These are phyloP conservation scores for Unio pictorum DNA, from an alignment of 2,888 invertebrate genomes.

Conservation along the genomic window DNA sequence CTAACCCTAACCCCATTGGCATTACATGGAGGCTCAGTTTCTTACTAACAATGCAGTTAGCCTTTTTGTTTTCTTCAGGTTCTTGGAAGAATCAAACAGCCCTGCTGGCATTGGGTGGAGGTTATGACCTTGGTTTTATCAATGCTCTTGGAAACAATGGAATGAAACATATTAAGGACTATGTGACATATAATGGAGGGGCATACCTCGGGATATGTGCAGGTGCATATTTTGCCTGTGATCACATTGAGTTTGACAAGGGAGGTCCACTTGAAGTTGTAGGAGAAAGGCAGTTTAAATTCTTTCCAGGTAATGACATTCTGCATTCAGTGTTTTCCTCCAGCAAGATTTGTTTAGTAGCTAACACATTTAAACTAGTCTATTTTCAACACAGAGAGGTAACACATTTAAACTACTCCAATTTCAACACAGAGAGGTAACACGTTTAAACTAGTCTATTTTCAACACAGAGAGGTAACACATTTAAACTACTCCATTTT, in stretches of 20 bases:
- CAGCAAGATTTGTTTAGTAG: no score
- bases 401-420: no score
- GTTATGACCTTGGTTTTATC: constrained; percentile 63
- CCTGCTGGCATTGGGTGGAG: constrained; percentile 62
- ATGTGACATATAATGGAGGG: constrained; percentile 58
- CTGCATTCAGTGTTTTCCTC: no score
- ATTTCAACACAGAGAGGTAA: no score
- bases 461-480: no score
- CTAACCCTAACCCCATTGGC: background rate
- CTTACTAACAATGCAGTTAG: background rate
- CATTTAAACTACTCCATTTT: no score
- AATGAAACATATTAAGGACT: constrained; percentile 43
- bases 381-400: no score
- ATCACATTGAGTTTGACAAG: constrained; percentile 64
- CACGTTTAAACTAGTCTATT: no score
- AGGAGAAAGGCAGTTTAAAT: constrained; percentile 58
- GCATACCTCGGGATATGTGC: constrained; percentile 65
- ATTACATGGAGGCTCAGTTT: constrained; percentile 1
- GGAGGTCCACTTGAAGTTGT: constrained; percentile 60
- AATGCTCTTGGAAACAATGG: constrained; percentile 50
- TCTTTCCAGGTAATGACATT: constrained; percentile 59
- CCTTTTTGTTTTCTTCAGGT: background rate
- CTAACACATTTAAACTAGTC: no score
- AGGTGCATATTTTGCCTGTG: constrained; percentile 65
- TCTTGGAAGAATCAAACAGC: constrained; percentile 30